phyloP scores from a whole-genome alignment of 2,797 vertebrate genomes.

The Ceyx erithaca region DNA sequence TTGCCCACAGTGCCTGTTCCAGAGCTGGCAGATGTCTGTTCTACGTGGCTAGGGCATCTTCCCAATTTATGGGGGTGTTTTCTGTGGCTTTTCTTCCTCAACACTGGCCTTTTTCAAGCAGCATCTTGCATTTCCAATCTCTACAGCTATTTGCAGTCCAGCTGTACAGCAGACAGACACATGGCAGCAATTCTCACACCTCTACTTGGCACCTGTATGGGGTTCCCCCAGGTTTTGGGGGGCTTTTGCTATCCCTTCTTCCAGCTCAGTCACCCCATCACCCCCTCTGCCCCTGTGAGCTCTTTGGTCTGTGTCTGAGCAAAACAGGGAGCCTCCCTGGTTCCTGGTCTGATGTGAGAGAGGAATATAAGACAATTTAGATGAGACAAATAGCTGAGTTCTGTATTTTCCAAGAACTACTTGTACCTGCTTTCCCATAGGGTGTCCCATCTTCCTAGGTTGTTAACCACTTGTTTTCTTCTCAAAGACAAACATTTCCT shows the following conservation, averaged over 20 bases:
- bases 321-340: neutral
- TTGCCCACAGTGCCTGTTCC: neutral
- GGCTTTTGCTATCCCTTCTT: neutral
- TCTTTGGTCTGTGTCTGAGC: neutral
- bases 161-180: neutral
- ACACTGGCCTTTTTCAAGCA: neutral
- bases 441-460: neutral
- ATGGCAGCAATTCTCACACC: neutral
- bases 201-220: neutral
- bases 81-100: neutral
- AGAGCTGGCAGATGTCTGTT: conserved; percentile 18
- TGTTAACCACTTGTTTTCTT: conserved; percentile 12
- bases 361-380: neutral
- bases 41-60: neutral
- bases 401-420: neutral
- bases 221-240: neutral
- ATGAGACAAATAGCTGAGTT: neutral
- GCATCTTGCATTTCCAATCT: neutral
- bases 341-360: neutral
- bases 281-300: no score
- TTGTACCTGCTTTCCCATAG: neutral
- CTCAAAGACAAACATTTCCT: conserved; percentile 41
- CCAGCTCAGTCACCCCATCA: neutral
- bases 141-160: neutral
- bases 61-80: neutral